Percentiles rank a stretch among this genome's conserved stretches.
Conservation (phyloP, 2,888 invertebrate species). For the Sesia bembeciformis region DNA sequence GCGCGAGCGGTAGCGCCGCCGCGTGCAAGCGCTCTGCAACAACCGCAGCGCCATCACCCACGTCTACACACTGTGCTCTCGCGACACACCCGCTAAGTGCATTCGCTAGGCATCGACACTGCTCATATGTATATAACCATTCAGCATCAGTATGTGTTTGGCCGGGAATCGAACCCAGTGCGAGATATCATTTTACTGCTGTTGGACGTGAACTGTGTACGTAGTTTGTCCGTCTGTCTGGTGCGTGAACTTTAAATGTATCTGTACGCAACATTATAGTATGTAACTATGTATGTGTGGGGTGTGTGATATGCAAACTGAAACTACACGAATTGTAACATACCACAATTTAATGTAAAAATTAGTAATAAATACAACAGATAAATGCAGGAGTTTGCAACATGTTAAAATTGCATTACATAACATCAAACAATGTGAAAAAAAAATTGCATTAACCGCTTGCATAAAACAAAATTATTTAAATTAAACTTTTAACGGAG, state of each 20-base stretch:
- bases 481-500: constrained; percentile 71
- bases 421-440: constrained; percentile 76
- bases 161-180: neutral
- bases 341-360: constrained; percentile 83
- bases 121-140: no score
- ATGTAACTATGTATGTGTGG: constrained; percentile 29
- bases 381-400: constrained; percentile 80
- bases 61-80: no score
- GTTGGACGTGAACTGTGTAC: no score
- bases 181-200: no score
- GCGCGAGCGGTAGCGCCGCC: constrained; percentile 14
- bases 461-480: constrained; percentile 73
- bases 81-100: neutral
- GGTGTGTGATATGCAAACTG: constrained; percentile 56
- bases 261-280: neutral
- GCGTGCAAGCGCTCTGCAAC: constrained; percentile 32
- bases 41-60: neutral
- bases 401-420: constrained; percentile 74
- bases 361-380: constrained; percentile 80
- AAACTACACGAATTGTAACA: constrained; percentile 77
- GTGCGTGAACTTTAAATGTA: neutral
- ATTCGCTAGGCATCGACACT: neutral
- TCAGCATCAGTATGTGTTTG: neutral
- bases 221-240: no score
- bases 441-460: constrained; percentile 72